These are phyloP conservation scores for Zele albiditarsus DNA, from an alignment of 2,888 invertebrate genomes.

Conservation along the genomic window DNA sequence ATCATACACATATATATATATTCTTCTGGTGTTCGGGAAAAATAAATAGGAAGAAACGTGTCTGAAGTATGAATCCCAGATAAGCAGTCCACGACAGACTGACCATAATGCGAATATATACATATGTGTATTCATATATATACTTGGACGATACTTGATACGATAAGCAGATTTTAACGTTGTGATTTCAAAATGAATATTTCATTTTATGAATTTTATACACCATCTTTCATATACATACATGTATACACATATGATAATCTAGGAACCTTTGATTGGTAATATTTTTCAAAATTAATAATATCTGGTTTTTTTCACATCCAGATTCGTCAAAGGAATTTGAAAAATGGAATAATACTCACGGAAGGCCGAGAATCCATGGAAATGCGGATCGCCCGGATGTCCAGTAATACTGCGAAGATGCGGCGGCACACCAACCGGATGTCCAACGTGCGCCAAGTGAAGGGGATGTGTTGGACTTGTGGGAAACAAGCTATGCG, in stretches of 20 bases:
- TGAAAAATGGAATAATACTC: constrained; percentile 61
- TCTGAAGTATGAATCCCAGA: constrained; percentile 24
- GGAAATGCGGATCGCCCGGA: constrained; percentile 66
- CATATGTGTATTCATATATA: neutral
- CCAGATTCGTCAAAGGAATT: neutral
- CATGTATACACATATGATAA: neutral
- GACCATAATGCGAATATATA: constrained; percentile 13
- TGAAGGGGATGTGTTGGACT: constrained; percentile 68
- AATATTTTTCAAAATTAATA: neutral
- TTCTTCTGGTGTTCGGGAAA: no score
- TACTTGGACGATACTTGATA: constrained; percentile 26
- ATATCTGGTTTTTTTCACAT: neutral
- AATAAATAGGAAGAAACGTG: neutral
- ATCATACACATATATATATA: no score
- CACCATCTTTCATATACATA: neutral
- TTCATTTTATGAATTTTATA: neutral
- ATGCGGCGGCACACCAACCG: constrained; percentile 66
- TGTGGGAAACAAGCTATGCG: constrained; percentile 56
- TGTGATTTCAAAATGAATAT: constrained; percentile 1
- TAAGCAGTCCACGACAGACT: constrained; percentile 31
- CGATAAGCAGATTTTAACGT: constrained; percentile 42
- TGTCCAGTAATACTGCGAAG: constrained; percentile 58
- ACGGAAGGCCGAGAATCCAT: constrained; percentile 75
- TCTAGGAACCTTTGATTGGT: neutral
- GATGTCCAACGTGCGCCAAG: constrained; percentile 71